These are phyloP conservation scores for Lasius platythorax DNA, from an alignment of 2,888 invertebrate species.

Conservation along the genomic window DNA sequence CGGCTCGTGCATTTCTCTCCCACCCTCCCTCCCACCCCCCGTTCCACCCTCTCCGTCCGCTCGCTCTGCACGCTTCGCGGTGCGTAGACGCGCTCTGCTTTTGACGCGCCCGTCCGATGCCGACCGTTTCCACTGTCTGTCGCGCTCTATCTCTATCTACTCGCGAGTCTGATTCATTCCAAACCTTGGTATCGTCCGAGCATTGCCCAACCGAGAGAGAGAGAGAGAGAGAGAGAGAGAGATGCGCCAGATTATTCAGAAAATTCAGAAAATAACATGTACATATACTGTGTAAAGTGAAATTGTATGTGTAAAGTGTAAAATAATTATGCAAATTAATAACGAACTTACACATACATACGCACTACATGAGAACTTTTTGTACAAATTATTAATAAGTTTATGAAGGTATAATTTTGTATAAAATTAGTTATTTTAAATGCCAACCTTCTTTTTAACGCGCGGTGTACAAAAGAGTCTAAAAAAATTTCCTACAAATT, in stretches of 20 bases:
- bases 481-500: neutral
- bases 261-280: slow-evolving; percentile 22
- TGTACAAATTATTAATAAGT: neutral
- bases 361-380: neutral
- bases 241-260: neutral
- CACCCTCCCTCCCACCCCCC: neutral
- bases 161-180: neutral
- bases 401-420: neutral
- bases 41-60: neutral
- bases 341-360: neutral
- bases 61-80: slow-evolving; percentile 41
- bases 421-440: neutral
- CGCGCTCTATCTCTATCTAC: slow-evolving; percentile 1
- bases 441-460: no score
- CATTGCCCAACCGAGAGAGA: neutral
- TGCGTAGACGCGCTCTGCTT: slow-evolving; percentile 60
- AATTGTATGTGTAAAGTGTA: neutral
- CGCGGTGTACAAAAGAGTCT: neutral
- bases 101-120: slow-evolving; percentile 65
- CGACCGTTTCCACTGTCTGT: slow-evolving; percentile 25
- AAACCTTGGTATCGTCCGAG: neutral
- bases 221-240: neutral
- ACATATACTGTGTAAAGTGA: neutral
- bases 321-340: slow-evolving; percentile 35
- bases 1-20: slow-evolving; percentile 56